phyloP scores from a whole-genome alignment of 2,797 vertebrate genomes.

The Remorina albescens region DNA sequence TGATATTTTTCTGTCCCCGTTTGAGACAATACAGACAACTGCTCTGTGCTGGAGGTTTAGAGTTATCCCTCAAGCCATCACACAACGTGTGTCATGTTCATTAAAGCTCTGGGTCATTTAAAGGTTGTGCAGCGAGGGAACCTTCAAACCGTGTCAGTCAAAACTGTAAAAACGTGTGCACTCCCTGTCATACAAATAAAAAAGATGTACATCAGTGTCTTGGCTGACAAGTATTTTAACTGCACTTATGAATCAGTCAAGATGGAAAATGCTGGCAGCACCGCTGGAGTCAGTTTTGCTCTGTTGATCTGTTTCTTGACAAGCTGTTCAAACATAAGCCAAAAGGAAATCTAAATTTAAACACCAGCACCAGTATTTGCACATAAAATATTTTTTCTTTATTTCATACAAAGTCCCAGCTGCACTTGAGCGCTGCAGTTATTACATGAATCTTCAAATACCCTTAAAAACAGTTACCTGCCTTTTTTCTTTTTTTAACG shows the following conservation, averaged over 20 bases:
- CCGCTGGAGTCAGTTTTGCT: conserved; percentile 11
- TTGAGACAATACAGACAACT: conserved; percentile 19
- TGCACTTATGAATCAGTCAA: conserved; percentile 18
- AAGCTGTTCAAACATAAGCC: conserved; percentile 24
- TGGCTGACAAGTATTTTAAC: conserved; percentile 19
- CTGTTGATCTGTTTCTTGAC: conserved; percentile 15
- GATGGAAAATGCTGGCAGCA: not conserved
- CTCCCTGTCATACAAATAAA: conserved; percentile 32
- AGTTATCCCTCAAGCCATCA: conserved; percentile 43
- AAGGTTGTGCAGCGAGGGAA: conserved; percentile 25
- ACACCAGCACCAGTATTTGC: conserved; percentile 13
- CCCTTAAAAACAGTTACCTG: conserved; percentile 46
- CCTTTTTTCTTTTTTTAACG: conserved; percentile 14
- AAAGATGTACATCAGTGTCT: conserved; percentile 24
- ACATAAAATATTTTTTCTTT: conserved; percentile 16
- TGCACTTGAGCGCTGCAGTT: conserved; percentile 1
- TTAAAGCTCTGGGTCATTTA: conserved; percentile 44
- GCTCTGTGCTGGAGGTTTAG: conserved; percentile 53
- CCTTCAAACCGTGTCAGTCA: conserved; percentile 29
- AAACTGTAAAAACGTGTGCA: conserved; percentile 36
- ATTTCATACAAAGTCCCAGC: conserved; percentile 43
- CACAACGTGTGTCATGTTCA: conserved; percentile 61
- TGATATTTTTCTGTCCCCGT: not conserved
- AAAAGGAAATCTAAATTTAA: conserved; percentile 49
- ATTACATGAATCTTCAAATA: conserved; percentile 36